These are phyloP conservation scores for Nycticorax nycticorax DNA, from an alignment of 2,113 vertebrate genomes.

Conservation along the genomic window DNA sequence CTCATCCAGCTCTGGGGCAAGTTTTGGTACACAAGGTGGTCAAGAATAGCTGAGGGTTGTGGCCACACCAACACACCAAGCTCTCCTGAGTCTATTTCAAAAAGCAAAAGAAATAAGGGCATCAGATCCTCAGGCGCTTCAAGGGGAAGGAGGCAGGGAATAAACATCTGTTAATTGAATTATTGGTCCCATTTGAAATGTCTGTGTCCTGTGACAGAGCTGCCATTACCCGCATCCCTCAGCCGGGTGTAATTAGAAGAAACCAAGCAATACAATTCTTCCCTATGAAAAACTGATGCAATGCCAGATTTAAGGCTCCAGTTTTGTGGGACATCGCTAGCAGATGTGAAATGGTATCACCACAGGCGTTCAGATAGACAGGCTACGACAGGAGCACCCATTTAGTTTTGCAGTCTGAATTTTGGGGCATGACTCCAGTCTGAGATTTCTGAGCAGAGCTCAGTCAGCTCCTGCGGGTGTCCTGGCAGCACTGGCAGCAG, in stretches of 20 bases:
- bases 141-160: not conserved
- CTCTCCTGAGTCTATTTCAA: not conserved
- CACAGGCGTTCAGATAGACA: not conserved
- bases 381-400: no score
- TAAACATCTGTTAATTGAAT: not conserved
- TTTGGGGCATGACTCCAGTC: not conserved
- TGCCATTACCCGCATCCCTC: not conserved
- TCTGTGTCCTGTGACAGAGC: not conserved
- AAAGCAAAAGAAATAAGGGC: not conserved
- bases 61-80: not conserved
- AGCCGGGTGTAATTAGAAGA: accelerated
- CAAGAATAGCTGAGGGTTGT: not conserved
- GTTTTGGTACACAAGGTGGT: accelerated
- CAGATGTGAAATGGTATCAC: not conserved
- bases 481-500: not conserved
- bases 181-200: not conserved
- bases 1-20: not conserved
- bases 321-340: accelerated
- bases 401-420: not conserved
- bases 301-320: not conserved
- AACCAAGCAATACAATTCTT: not conserved
- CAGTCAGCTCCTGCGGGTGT: not conserved
- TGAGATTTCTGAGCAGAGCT: not conserved
- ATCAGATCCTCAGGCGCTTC: not conserved
- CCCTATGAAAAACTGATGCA: not conserved